phyloP scores from a whole-genome alignment of 2,888 invertebrate species.

The Cantharis rufa region DNA sequence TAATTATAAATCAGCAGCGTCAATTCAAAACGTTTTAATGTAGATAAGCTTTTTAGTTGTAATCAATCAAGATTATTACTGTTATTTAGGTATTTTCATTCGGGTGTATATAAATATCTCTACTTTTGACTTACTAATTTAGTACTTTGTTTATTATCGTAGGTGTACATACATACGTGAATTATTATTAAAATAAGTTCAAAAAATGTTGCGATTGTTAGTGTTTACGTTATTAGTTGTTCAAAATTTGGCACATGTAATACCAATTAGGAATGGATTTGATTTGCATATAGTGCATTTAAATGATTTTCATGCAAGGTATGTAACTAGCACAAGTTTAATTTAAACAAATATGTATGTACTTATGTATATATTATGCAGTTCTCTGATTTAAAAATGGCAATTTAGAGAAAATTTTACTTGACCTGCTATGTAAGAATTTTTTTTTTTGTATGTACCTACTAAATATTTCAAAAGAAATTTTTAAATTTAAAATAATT shows the following conservation, averaged over 20 bases:
- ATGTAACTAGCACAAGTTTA: background rate
- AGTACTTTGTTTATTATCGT: background rate
- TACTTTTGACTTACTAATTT: background rate
- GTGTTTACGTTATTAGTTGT: background rate
- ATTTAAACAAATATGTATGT: background rate
- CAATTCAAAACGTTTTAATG: background rate
- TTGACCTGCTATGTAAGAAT: background rate
- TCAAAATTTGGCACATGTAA: background rate
- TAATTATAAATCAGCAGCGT: background rate
- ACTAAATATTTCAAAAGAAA: background rate
- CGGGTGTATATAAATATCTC: background rate
- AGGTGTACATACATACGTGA: background rate
- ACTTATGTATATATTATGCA: too few species aligned
- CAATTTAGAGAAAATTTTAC: background rate
- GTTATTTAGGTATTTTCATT: background rate
- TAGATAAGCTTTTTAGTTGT: background rate
- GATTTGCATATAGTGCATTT: background rate
- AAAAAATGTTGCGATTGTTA: background rate
- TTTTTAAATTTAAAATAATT: background rate
- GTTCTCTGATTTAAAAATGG: background rate
- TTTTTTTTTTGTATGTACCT: background rate
- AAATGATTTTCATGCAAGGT: constrained; percentile 1
- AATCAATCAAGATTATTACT: background rate
- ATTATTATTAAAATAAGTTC: background rate
- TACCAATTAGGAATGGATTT: background rate